These are phyloP conservation scores for Buphagus erythrorhynchus DNA, from an alignment of 2,797 vertebrate species.

Conservation along the genomic window DNA sequence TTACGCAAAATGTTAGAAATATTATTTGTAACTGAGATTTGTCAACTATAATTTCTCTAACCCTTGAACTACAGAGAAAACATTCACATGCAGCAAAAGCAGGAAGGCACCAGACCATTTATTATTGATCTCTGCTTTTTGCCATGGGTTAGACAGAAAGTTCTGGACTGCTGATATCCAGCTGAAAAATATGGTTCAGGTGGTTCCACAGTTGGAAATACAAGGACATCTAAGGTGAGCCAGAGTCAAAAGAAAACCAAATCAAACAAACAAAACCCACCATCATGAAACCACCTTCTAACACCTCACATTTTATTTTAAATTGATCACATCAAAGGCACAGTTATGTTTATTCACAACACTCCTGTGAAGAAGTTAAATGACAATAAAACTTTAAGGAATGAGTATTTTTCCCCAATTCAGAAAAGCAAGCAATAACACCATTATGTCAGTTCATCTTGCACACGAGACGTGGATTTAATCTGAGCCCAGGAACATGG, in stretches of 20 bases:
- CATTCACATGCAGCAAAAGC: neutral
- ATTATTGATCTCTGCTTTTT: slow-evolving; percentile 13
- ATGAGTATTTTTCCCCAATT: neutral
- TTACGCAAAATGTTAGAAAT: slow-evolving; percentile 58
- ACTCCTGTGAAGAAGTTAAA: neutral
- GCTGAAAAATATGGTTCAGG: neutral
- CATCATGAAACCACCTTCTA: neutral
- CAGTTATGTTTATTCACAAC: neutral
- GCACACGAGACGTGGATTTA: neutral
- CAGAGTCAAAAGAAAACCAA: neutral
- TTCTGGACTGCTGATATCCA: neutral
- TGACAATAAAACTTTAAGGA: neutral
- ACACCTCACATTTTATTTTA: neutral
- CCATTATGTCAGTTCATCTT: neutral
- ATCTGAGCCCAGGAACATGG: neutral
- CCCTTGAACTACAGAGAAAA: slow-evolving; percentile 51
- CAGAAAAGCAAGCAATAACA: neutral
- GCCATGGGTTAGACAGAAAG: neutral
- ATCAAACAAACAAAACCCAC: neutral
- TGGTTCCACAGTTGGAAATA: neutral
- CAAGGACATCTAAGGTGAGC: neutral
- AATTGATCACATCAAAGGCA: neutral
- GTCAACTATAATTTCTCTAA: slow-evolving; percentile 41
- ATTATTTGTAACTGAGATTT: slow-evolving; percentile 53
- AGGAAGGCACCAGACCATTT: neutral